A percentile compares a stretch with the other conserved stretches of the same genome.
Conservation (phyloP, 2,113 vertebrate genomes). For the Euleptes europaea region DNA sequence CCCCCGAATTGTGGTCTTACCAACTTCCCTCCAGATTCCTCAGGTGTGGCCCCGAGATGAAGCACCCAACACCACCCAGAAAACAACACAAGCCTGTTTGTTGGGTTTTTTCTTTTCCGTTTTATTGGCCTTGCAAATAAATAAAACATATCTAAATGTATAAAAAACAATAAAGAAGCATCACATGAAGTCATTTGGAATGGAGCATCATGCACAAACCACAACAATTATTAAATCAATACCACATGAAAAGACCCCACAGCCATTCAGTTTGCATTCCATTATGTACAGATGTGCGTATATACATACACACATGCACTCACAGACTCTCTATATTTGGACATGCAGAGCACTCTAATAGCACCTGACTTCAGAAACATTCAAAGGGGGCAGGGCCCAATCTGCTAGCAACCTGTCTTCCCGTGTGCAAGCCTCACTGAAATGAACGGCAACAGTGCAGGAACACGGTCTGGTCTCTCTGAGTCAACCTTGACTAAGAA, state of each 20-base stretch:
- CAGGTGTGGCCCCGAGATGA: no score
- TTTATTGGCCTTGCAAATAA: background rate
- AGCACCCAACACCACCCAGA: background rate
- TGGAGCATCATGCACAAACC: background rate
- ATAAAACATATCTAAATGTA: background rate
- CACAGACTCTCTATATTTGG: background rate
- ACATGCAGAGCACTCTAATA: background rate
- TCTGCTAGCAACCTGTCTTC: background rate
- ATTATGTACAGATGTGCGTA: background rate
- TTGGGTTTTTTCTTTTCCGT: background rate
- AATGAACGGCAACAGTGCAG: background rate
- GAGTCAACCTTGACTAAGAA: no score
- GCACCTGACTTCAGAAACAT: background rate
- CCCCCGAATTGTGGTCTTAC: no score
- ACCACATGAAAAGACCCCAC: background rate
- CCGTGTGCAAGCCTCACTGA: background rate
- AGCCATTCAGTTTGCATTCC: background rate
- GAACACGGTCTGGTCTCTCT: no score
- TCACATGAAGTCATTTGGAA: background rate
- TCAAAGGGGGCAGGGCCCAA: background rate
- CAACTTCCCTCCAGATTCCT: no score
- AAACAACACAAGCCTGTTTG: background rate
- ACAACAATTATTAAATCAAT: background rate
- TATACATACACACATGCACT: background rate
- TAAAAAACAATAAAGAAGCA: background rate